Base-by-base conservation (phyloP, 1,140 invertebrate genomes). In the Leptopilina clavipes region DNA sequence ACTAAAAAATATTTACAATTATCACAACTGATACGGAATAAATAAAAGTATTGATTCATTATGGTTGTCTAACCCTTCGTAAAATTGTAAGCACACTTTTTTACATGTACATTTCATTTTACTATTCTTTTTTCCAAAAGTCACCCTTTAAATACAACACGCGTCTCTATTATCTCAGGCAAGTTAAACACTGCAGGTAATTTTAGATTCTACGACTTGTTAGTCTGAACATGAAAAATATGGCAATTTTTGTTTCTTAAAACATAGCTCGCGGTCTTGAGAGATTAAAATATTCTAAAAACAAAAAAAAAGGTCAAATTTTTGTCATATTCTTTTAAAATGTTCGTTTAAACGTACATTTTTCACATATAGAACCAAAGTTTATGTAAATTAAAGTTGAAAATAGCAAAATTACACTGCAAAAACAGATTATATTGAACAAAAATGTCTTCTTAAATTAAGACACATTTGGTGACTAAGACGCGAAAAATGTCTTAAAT, bases 161-260 rank as follows among this genome's bases (percentile, higher is more conserved):
- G 19, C 22, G 25, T 31, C 12, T n/a, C 59, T 65, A 31, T 65
- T n/a, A 14, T 31, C 10, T 17, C 22, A 7, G 56, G 22, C 59
- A 65, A 31, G 25, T 65, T 65, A n/a, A n/a, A 3, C 25, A 31
- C 59, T 37, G 19, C 11, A n/a, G 11, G 22, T 65, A 31, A 31
- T 31, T 65, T 31, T 14, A 65, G 31, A 65, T 65, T 65, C 11
- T 65, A 52, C n/a, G 48, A n/a, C 14, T 52, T 31, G 59, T 65
- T 65, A 31, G 22, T n/a, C 12, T 31, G 12, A 7, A 31, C 14
- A 10, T 65, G 31, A 31, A 31, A 59, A 65, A 31, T 65, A 14
- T 65, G 59, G 59, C 12, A 65, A 22, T 65, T 37, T 65, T 65
- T 65, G 59, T 65, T 65, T 31, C 59, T 65, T 65, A 11, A n/a